Evolutionary conservation across 2,113 vertebrate species (phyloP), one percentile per base, ranked within the genome.

Genomic region (Corvus hawaiiensis): DNA sequence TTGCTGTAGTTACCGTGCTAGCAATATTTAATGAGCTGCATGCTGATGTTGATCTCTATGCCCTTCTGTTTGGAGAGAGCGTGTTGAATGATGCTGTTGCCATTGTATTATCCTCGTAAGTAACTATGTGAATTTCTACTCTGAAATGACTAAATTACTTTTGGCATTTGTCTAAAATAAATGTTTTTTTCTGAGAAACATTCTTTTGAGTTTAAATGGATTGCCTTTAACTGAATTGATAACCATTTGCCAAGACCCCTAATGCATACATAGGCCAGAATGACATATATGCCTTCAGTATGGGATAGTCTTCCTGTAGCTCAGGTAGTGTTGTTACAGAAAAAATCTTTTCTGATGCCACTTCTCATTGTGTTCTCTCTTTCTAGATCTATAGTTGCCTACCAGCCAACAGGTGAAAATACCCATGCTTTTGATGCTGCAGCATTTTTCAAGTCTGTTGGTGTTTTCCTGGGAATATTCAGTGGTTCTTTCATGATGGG

Each of bases 401-500:
- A 99, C 97, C 99, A 99, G 93, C 99, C 99, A 41, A 98, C 98
- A 6, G 99, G 99, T n/a, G 97, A 98, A 41, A 99, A 99, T 88
- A 99, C 98, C 1, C 99, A 99, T 62, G 98, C 98, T 61, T 99
- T 99, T 63, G 99, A 99, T 63, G 99, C 99, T 37, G 97, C 99
- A 8, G 99, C 99, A 3, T 99, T 99, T 95, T 99, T 99, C 97
- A 99, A 99, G 96, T 99, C 99, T 2, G 99, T 99, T 48, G 99
- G 99, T 23, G 98, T 99, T 94, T 99, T 99, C 88, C 97, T 99
- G 87, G 99, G 99, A 41, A 99, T 99, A 96, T 99, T 99, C 97
- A 99, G 99, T 64, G 99, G 99, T 20, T 99, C 99, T 82, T 99
- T 99, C 73, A 98, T 99, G 90, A 99, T 99, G 99, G 99, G 99